These are phyloP conservation scores for Miltochrista miniata DNA, from an alignment of 2,888 invertebrate genomes.

Conservation along the genomic window DNA sequence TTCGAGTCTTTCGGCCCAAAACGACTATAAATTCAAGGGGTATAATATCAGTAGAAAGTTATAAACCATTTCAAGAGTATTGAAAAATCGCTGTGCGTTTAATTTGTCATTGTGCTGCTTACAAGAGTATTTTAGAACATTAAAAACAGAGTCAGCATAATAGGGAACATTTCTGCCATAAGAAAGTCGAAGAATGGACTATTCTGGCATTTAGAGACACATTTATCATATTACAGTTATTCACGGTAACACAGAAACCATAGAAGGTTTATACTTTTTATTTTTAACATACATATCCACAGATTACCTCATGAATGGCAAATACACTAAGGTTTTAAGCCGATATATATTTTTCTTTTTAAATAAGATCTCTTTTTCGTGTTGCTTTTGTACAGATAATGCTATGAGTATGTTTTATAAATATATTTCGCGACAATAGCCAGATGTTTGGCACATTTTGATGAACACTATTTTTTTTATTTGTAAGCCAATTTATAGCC, in stretches of 20 bases:
- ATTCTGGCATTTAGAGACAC: no score
- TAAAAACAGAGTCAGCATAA: not conserved
- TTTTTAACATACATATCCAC: no score
- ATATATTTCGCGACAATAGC: conserved; percentile 42
- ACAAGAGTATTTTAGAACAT: not conserved
- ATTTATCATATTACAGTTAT: no score
- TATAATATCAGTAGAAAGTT: no score
- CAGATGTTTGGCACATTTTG: conserved; percentile 68
- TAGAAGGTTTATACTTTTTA: no score
- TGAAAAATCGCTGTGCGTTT: conserved; percentile 9
- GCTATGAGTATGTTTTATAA: conserved; percentile 21
- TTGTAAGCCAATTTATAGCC: conserved; percentile 30
- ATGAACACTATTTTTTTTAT: conserved; percentile 58
- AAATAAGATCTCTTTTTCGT: not conserved
- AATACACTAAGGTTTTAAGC: no score
- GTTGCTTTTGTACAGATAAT: conserved; percentile 26
- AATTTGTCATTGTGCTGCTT: conserved; percentile 1
- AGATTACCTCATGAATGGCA: no score
- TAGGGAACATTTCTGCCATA: no score
- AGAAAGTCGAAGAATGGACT: no score
- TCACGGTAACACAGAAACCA: no score
- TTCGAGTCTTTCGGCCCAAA: no score
- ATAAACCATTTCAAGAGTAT: not conserved
- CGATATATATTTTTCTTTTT: not conserved
- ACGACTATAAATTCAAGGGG: no score